These are phyloP conservation scores for Pogonophryne albipinna DNA, from an alignment of 2,797 vertebrate genomes.

Conservation along the genomic window DNA sequence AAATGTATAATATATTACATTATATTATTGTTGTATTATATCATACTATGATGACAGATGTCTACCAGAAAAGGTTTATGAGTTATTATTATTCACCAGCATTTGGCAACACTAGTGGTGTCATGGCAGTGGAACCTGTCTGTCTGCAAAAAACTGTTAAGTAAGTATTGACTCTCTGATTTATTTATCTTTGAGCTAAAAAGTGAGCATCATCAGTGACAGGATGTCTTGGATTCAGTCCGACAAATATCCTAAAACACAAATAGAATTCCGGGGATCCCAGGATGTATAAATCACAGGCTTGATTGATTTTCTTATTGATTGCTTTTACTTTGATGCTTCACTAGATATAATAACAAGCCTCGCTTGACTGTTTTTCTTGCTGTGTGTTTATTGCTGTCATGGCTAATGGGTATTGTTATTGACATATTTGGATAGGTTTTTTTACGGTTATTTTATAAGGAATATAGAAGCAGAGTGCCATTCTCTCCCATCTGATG, in stretches of 20 bases:
- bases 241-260: slow-evolving; percentile 13
- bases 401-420: slow-evolving; percentile 23
- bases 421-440: slow-evolving; percentile 2
- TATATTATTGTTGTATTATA: too few species aligned
- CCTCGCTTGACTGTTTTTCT: neutral
- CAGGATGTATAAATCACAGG: slow-evolving; percentile 16
- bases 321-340: slow-evolving; percentile 37
- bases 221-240: slow-evolving; percentile 13
- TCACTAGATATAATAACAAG: slow-evolving; percentile 17
- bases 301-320: slow-evolving; percentile 47
- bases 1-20: too few species aligned
- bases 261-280: slow-evolving; percentile 15
- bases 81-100: too few species aligned
- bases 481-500: slow-evolving; percentile 4
- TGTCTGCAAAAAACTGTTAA: neutral
- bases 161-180: neutral
- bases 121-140: neutral
- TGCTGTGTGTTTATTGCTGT: slow-evolving; percentile 27
- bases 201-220: neutral
- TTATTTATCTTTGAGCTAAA: neutral
- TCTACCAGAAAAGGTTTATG: too few species aligned
- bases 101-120: too few species aligned
- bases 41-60: too few species aligned
- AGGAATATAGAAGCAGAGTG: neutral
- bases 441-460: slow-evolving; percentile 12